Percentiles rank a stretch among this genome's conserved stretches.
phyloP scores from a whole-genome alignment of 1,140 invertebrate species.

The Callitettix versicolor region DNA sequence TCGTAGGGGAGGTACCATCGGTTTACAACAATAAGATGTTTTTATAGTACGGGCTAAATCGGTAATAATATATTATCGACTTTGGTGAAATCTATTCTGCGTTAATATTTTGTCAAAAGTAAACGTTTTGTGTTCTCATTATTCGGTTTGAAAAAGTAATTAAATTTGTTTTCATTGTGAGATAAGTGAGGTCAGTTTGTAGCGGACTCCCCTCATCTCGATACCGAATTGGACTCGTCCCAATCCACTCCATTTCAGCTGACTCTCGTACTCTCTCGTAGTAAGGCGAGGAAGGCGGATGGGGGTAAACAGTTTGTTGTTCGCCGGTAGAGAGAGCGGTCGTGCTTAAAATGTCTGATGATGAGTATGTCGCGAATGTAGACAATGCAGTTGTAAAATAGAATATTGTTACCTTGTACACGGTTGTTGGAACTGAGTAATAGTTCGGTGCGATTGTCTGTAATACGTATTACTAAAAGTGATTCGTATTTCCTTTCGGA shows the following conservation, averaged over 20 bases:
- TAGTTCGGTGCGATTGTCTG: no score
- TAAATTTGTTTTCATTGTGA: conserved; percentile 11
- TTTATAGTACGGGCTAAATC: background rate
- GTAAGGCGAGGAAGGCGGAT: conserved; percentile 37
- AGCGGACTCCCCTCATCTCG: conserved; percentile 33
- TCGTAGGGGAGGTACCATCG: conserved; percentile 36
- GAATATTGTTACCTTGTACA: background rate
- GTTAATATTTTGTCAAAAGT: background rate
- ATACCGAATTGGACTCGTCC: conserved; percentile 35
- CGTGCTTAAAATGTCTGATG: conserved; percentile 23
- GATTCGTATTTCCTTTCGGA: background rate
- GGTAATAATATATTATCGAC: conserved; percentile 24
- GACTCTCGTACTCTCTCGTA: conserved; percentile 33
- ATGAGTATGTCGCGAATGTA: background rate
- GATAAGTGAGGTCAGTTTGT: background rate
- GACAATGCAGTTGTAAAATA: conserved; percentile 13
- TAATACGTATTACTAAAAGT: no score
- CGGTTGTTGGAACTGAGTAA: no score
- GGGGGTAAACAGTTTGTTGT: conserved; percentile 36
- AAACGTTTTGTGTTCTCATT: background rate
- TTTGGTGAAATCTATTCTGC: conserved; percentile 22
- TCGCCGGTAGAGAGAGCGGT: conserved; percentile 33
- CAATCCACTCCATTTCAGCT: conserved; percentile 40
- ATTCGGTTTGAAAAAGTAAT: background rate
- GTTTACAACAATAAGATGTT: conserved; percentile 10